Evolutionary conservation across 2,113 vertebrate genomes (phyloP).

Genomic region (Sprattus sprattus): DNA sequence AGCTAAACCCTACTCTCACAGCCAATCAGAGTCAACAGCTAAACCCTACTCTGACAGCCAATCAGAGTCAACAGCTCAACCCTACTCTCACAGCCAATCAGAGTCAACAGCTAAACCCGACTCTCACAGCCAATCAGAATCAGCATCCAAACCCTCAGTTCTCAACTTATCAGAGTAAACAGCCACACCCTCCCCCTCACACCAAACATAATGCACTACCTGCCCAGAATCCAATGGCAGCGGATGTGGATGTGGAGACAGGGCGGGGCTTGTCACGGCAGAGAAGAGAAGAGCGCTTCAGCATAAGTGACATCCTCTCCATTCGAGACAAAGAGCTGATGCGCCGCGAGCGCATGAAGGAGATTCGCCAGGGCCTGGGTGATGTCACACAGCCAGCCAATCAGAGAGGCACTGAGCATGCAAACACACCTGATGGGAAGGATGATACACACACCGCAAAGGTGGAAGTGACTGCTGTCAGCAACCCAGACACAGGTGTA

Average conservation of each 20-base stretch:
- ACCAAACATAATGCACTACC: neutral
- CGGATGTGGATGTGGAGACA: slow-evolving; percentile 15
- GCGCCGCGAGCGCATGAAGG: slow-evolving; percentile 27
- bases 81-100: neutral
- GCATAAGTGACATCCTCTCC: slow-evolving; percentile 46
- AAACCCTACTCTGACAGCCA: neutral
- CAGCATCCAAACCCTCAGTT: neutral
- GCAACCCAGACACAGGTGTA: slow-evolving; percentile 26
- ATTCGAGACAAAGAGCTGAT: slow-evolving; percentile 46
- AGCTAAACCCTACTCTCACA: neutral
- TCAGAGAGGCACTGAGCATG: slow-evolving; percentile 26
- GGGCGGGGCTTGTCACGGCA: slow-evolving; percentile 22
- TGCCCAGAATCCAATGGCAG: neutral
- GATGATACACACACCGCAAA: neutral
- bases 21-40: neutral
- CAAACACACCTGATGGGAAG: slow-evolving; percentile 13
- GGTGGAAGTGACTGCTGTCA: neutral
- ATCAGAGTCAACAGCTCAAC: neutral
- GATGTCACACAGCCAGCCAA: slow-evolving; percentile 25
- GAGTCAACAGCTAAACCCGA: slow-evolving; percentile 25
- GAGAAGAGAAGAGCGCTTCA: slow-evolving; percentile 38
- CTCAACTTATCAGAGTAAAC: no score
- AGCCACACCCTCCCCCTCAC: no score
- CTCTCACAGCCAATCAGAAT: slow-evolving; percentile 6
- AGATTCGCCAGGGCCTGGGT: slow-evolving; percentile 27